Evolutionary conservation across 2,113 vertebrate genomes (phyloP).

Genomic region (Recurvirostra avosetta): DNA sequence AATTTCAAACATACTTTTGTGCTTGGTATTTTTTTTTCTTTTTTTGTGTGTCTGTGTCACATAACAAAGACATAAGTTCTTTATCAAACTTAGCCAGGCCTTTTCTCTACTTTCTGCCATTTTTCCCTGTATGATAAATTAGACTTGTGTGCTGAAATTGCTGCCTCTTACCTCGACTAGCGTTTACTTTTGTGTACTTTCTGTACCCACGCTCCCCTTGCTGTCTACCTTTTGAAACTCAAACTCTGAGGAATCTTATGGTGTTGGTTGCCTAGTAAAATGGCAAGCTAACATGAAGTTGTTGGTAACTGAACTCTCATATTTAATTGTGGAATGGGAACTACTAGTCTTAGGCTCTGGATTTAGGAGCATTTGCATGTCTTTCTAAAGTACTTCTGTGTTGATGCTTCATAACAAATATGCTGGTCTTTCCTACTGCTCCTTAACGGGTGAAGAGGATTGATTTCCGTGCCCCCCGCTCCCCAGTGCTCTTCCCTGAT

Average conservation of each 20-base stretch:
- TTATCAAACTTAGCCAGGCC: not conserved
- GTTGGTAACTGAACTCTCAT: not conserved
- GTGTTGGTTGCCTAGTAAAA: not conserved
- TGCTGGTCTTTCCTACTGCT: not conserved
- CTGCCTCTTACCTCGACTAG: not conserved
- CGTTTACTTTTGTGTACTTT: not conserved
- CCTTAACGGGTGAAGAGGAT: not conserved
- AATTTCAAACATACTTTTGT: not conserved
- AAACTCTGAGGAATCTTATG: not conserved
- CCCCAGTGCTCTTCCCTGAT: not conserved
- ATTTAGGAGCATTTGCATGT: not conserved
- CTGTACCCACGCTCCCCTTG: not conserved
- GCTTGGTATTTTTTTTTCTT: not conserved
- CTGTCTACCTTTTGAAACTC: not conserved
- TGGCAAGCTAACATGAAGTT: not conserved
- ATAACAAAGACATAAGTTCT: not conserved
- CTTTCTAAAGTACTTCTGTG: not conserved
- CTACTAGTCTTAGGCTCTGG: not conserved
- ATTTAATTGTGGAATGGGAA: not conserved
- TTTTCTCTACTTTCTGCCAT: not conserved
- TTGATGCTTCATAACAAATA: not conserved
- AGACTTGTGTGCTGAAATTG: not conserved
- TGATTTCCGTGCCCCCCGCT: not conserved
- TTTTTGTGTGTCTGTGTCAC: not conserved
- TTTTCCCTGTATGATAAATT: not conserved